These are phyloP conservation scores for Camptogramma bilineatum DNA, from an alignment of 2,888 invertebrate genomes.

Conservation along the genomic window DNA sequence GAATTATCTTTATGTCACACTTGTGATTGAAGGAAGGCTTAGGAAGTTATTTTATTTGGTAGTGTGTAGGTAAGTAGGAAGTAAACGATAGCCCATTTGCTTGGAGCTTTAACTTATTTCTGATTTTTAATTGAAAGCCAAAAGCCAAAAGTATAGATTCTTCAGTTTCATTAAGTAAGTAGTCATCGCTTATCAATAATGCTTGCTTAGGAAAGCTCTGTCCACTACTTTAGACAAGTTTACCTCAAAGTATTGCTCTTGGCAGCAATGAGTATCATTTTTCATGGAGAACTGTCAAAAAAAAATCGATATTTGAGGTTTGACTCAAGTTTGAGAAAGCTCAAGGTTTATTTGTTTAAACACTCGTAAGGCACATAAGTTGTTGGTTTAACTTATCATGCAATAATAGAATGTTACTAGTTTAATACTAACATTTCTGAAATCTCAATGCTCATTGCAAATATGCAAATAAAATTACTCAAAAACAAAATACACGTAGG, in stretches of 20 bases:
- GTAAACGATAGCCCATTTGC: neutral
- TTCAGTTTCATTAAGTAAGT: neutral
- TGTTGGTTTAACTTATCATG: constrained; percentile 35
- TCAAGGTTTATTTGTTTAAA: neutral
- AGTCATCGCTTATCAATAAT: no score
- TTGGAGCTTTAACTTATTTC: neutral
- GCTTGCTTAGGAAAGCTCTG: no score
- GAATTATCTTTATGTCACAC: constrained; percentile 41
- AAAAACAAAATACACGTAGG: constrained; percentile 13
- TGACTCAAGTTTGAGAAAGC: neutral
- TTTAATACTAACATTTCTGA: constrained; percentile 23
- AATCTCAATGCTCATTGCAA: constrained; percentile 32
- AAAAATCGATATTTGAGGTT: no score
- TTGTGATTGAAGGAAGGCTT: constrained; percentile 38
- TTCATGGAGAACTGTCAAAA: no score
- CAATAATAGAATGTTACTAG: constrained; percentile 35
- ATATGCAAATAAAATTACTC: constrained; percentile 30
- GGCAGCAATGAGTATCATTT: no score
- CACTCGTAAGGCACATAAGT: neutral
- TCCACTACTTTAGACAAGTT: no score
- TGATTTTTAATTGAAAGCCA: neutral
- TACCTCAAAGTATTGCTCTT: no score
- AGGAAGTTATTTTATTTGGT: neutral
- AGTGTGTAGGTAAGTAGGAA: neutral
- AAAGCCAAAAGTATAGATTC: neutral